Percentiles rank a stretch among this genome's conserved stretches.
Conservation (phyloP, 2,113 vertebrate species). For the Ameiurus melas region DNA sequence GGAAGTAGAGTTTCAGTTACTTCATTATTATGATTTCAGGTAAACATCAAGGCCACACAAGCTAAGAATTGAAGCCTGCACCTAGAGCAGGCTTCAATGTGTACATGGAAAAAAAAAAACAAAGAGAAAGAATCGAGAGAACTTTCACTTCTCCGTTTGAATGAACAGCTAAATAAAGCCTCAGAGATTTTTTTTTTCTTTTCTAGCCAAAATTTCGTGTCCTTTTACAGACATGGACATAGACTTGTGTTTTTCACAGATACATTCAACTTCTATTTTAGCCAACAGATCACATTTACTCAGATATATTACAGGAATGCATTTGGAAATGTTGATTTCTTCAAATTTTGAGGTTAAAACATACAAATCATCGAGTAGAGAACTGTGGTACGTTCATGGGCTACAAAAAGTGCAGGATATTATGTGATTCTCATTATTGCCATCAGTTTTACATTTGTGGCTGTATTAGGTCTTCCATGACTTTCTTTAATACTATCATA, state of each 20-base stretch:
- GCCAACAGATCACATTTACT: neutral
- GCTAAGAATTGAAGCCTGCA: neutral
- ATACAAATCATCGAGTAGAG: conserved; percentile 21
- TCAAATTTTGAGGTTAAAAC: neutral
- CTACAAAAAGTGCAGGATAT: conserved; percentile 1
- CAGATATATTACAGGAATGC: conserved; percentile 28
- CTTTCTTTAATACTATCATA: conserved; percentile 22
- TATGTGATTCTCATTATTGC: conserved; percentile 3
- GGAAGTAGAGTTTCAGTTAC: neutral
- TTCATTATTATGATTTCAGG: conserved; percentile 4
- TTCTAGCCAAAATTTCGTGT: conserved; percentile 2
- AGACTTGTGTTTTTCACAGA: conserved; percentile 6
- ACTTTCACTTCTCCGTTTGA: conserved; percentile 64
- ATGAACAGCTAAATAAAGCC: conserved; percentile 52
- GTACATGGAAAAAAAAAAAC: neutral
- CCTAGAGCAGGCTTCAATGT: neutral
- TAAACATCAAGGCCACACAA: neutral
- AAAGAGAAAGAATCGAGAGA: conserved; percentile 48
- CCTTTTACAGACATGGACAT: neutral
- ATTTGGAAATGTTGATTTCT: neutral
- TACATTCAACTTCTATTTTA: neutral
- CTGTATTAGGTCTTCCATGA: neutral
- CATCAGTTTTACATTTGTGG: neutral
- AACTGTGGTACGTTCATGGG: neutral
- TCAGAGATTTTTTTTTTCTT: conserved; percentile 33